Conservation (phyloP, 2,888 invertebrate genomes). For the Xestia ashworthii region DNA sequence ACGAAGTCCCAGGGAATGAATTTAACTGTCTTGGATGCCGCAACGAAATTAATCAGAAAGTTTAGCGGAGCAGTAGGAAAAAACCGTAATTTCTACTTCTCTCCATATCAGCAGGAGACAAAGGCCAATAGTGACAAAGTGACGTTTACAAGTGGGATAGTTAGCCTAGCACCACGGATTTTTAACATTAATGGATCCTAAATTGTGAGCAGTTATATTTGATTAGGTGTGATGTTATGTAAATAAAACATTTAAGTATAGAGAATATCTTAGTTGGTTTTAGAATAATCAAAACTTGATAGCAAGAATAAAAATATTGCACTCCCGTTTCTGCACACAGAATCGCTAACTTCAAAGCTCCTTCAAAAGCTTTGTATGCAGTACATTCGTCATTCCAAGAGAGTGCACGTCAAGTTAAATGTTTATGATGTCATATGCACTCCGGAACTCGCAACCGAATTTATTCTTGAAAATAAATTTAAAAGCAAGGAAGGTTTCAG, state of each 20-base stretch:
- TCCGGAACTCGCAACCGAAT: constrained; percentile 38
- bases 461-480: constrained; percentile 52
- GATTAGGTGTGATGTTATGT: neutral
- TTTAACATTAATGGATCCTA: too few relatives aligned
- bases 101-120: too few relatives aligned
- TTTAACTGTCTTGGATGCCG: too few relatives aligned
- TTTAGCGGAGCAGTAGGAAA: too few relatives aligned
- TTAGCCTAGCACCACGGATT: too few relatives aligned
- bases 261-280: neutral
- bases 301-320: neutral
- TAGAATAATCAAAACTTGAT: neutral
- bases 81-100: too few relatives aligned
- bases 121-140: too few relatives aligned
- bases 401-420: constrained; percentile 56
- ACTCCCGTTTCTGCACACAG: neutral
- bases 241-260: neutral
- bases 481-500: constrained; percentile 37
- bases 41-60: too few relatives aligned
- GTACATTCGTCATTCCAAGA: constrained; percentile 40
- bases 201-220: too few relatives aligned
- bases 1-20: too few relatives aligned
- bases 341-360: neutral
- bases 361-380: constrained; percentile 2
- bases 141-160: too few relatives aligned
- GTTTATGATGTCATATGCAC: constrained; percentile 58